Evolutionary conservation across 2,888 invertebrate species (phyloP).

Genomic region (Julus scanicus): DNA sequence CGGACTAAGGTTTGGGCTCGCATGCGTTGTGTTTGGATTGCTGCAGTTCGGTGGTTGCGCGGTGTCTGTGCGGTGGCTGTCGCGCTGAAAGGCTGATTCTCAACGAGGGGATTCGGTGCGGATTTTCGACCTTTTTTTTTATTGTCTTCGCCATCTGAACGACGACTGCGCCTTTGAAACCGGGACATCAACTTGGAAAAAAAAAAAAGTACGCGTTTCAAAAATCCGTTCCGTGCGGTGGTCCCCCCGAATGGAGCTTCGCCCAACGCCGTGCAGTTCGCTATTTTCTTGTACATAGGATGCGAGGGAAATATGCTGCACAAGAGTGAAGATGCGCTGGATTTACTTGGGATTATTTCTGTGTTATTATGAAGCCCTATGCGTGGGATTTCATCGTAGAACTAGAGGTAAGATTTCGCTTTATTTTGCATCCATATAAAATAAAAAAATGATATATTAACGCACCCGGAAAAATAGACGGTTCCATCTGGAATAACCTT

Average conservation of each 20-base stretch:
- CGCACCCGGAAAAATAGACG: background rate
- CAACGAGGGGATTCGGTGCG: conserved; percentile 32
- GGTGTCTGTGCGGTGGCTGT: conserved; percentile 30
- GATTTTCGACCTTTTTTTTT: background rate
- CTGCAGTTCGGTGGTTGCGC: conserved; percentile 37
- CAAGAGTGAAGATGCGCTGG: conserved; percentile 59
- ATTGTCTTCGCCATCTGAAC: background rate
- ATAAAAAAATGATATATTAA: no score
- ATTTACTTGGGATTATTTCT: conserved; percentile 60
- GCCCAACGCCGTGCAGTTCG: conserved; percentile 38
- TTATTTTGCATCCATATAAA: background rate
- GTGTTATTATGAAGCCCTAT: conserved; percentile 58
- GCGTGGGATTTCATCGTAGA: conserved; percentile 55
- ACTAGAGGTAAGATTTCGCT: conserved; percentile 48
- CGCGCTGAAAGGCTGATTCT: background rate
- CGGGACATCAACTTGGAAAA: no score
- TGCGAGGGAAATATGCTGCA: conserved; percentile 59
- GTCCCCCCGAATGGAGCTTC: conserved; percentile 17
- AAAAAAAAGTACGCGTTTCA: background rate
- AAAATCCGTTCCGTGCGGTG: background rate
- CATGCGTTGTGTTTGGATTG: background rate
- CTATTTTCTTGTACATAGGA: conserved; percentile 55
- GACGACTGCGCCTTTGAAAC: background rate
- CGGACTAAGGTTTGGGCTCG: no score
- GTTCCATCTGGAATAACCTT: background rate